phyloP scores from a whole-genome alignment of 2,113 vertebrate species.

The Pionites leucogaster region DNA sequence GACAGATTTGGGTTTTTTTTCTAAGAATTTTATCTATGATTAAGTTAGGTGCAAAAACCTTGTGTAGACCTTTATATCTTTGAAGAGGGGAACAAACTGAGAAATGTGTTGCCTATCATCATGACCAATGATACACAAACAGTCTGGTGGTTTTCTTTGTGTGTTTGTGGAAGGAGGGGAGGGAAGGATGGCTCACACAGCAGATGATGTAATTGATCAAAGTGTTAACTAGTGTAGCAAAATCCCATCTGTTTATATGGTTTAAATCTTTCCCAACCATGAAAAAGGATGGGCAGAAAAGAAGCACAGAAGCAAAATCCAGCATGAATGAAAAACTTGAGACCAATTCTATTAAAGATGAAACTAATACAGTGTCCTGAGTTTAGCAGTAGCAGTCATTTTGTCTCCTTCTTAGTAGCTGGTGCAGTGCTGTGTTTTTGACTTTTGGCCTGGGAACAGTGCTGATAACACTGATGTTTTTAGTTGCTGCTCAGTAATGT shows the following conservation, averaged over 20 bases:
- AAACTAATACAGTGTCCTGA: not conserved
- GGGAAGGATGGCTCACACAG: not conserved
- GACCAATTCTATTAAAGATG: not conserved
- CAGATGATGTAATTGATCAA: constrained; percentile 59
- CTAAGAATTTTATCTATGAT: not conserved
- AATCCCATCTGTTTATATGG: constrained; percentile 59
- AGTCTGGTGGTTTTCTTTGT: not conserved
- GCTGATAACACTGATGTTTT: no score
- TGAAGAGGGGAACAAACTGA: not conserved
- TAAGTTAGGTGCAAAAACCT: not conserved
- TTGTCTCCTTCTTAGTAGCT: no score
- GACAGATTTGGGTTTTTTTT: rapidly evolving
- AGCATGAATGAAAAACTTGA: not conserved
- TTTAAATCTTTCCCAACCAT: constrained; percentile 25
- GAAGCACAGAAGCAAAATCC: constrained; percentile 3
- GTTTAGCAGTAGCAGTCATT: no score
- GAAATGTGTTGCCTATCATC: not conserved
- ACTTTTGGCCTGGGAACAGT: no score
- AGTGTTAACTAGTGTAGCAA: constrained; percentile 46
- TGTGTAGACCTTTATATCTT: not conserved
- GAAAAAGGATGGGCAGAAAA: constrained; percentile 3
- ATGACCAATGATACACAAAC: not conserved
- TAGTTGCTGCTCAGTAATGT: no score
- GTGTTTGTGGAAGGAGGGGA: not conserved
- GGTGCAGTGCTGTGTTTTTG: no score